Evolutionary conservation across 1,140 invertebrate genomes (phyloP).

Genomic region (Eufriesea mexicana): DNA sequence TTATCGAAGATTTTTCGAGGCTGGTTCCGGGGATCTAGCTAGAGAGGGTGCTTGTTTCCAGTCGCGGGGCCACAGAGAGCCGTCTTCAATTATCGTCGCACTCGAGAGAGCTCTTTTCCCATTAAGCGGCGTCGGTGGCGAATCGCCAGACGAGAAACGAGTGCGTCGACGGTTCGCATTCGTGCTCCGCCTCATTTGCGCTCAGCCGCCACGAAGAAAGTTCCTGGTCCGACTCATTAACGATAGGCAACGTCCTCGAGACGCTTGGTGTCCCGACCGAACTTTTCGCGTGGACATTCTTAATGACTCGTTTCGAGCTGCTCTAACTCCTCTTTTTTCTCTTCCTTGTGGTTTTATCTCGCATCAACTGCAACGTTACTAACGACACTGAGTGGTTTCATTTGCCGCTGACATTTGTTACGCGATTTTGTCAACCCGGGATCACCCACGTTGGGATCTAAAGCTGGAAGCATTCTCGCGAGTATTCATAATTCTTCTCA

Average conservation of each 20-base stretch:
- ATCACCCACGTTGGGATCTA: too few species aligned
- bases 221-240: neutral
- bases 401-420: too few species aligned
- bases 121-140: neutral
- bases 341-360: neutral
- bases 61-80: neutral
- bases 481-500: too few species aligned
- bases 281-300: neutral
- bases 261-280: neutral
- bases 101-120: neutral
- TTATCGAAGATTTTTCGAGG: neutral
- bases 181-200: neutral
- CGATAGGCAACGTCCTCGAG: neutral
- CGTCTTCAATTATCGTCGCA: neutral
- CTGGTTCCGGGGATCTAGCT: neutral
- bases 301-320: neutral
- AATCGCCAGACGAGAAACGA: neutral
- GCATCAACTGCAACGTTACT: neutral
- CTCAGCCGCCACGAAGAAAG: neutral
- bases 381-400: too few species aligned
- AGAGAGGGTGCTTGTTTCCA: neutral
- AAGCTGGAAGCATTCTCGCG: too few species aligned
- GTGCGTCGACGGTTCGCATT: neutral
- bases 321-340: neutral
- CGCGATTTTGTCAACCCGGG: too few species aligned